phyloP scores from a whole-genome alignment of 2,797 vertebrate species.

The Amphiprion clarkii region DNA sequence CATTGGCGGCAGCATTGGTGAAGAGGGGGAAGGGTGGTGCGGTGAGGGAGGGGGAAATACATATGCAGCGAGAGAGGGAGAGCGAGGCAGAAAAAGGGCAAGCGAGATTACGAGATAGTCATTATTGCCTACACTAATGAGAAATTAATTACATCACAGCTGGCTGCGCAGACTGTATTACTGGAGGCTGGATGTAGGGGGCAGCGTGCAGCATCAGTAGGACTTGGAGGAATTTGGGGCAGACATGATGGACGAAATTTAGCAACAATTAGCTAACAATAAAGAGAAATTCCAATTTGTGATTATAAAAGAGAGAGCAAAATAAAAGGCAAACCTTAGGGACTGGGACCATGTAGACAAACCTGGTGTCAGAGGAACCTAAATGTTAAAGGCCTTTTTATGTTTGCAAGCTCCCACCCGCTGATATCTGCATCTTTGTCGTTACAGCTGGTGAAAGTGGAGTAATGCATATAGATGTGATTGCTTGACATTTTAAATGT shows the following conservation, averaged over 20 bases:
- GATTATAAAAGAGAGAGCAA: conserved; percentile 8
- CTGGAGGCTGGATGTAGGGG: conserved; percentile 58
- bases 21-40: conserved; percentile 1
- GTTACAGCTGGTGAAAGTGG: conserved; percentile 17
- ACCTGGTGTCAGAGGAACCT: background rate
- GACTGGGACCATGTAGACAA: background rate
- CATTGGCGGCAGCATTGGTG: background rate
- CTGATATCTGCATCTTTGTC: conserved; percentile 3
- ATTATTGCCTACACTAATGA: conserved; percentile 77
- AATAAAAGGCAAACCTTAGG: conserved; percentile 1
- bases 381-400: background rate
- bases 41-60: background rate
- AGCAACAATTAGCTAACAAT: conserved; percentile 25
- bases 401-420: conserved; percentile 6
- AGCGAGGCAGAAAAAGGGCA: conserved; percentile 12
- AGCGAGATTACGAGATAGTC: conserved; percentile 62
- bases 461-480: conserved; percentile 39
- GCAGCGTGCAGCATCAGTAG: conserved; percentile 55
- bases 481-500: conserved; percentile 44
- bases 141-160: conserved; percentile 78
- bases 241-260: conserved; percentile 20
- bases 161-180: conserved; percentile 66
- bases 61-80: conserved; percentile 18
- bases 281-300: conserved; percentile 7
- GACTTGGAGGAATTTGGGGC: conserved; percentile 10